Percentiles rank a stretch among this genome's conserved stretches.
These are phyloP conservation scores for Zootoca vivipara DNA, from an alignment of 2,113 vertebrate genomes.

Conservation along the genomic window DNA sequence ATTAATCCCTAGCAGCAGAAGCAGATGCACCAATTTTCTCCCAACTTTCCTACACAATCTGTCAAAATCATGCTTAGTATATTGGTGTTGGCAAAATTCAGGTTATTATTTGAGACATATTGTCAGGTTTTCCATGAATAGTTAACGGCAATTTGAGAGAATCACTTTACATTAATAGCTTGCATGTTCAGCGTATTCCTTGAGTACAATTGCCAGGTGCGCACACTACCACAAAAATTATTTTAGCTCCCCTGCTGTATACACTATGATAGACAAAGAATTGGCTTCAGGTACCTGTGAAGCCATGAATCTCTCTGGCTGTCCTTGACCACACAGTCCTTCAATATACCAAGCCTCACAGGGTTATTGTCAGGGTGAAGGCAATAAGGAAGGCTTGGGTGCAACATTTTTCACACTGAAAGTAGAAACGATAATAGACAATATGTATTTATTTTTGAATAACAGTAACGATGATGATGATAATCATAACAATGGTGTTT, in stretches of 20 bases:
- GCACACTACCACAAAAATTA: neutral
- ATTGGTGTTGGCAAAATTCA: slow-evolving; percentile 30
- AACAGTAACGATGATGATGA: no score
- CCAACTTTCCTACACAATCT: slow-evolving; percentile 33
- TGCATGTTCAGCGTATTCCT: neutral
- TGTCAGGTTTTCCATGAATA: slow-evolving; percentile 56
- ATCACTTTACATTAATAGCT: slow-evolving; percentile 19
- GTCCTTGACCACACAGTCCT: neutral
- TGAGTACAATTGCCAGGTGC: neutral
- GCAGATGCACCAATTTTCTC: slow-evolving; percentile 38
- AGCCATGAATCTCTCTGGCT: neutral
- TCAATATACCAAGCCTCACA: neutral
- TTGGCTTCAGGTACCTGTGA: neutral
- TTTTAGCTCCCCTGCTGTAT: neutral
- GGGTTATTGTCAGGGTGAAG: neutral
- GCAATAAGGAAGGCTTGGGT: neutral
- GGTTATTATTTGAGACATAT: slow-evolving; percentile 38
- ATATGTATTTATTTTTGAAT: neutral
- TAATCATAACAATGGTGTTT: no score
- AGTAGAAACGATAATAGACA: neutral
- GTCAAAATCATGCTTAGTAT: slow-evolving; percentile 50
- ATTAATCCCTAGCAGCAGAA: slow-evolving; percentile 57
- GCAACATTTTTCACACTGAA: neutral
- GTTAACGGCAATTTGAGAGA: slow-evolving; percentile 29
- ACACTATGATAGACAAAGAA: neutral